phyloP scores from a whole-genome alignment of 2,113 vertebrate species.

The Oncorhynchus tshawytscha region DNA sequence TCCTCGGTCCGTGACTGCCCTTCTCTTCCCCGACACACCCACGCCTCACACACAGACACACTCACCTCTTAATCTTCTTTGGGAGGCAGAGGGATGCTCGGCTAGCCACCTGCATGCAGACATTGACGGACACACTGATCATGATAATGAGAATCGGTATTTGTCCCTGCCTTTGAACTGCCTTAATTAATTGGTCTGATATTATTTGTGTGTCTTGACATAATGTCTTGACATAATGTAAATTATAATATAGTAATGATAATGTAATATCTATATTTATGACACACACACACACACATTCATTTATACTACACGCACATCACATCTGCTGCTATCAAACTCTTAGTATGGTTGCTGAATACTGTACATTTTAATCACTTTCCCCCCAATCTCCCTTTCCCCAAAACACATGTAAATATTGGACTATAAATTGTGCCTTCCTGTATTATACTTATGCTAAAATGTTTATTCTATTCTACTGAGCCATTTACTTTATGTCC shows the following conservation, averaged over 20 bases:
- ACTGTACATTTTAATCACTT: too few species aligned
- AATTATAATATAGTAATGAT: neutral
- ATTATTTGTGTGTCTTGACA: slow-evolving; percentile 32
- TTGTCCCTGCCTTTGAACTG: neutral
- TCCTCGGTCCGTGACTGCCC: slow-evolving; percentile 45
- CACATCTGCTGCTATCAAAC: too few species aligned
- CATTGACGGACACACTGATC: neutral
- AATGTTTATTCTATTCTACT: too few species aligned
- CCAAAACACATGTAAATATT: too few species aligned
- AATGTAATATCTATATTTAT: neutral
- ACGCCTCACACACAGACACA: neutral
- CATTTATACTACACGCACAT: too few species aligned
- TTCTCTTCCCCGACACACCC: neutral
- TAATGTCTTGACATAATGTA: neutral
- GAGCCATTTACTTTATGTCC: too few species aligned
- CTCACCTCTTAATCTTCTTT: neutral
- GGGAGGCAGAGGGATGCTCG: slow-evolving; percentile 8
- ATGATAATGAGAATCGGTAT: neutral
- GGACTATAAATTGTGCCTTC: too few species aligned
- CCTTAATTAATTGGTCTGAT: slow-evolving; percentile 34
- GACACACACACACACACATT: neutral
- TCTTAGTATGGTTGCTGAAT: too few species aligned
- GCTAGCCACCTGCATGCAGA: slow-evolving; percentile 5
- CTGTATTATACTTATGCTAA: too few species aligned
- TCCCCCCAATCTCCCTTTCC: too few species aligned